Evolutionary conservation across 2,113 vertebrate genomes (phyloP), one percentile per base, ranked within the genome.

Genomic region (Rissa tridactyla): DNA sequence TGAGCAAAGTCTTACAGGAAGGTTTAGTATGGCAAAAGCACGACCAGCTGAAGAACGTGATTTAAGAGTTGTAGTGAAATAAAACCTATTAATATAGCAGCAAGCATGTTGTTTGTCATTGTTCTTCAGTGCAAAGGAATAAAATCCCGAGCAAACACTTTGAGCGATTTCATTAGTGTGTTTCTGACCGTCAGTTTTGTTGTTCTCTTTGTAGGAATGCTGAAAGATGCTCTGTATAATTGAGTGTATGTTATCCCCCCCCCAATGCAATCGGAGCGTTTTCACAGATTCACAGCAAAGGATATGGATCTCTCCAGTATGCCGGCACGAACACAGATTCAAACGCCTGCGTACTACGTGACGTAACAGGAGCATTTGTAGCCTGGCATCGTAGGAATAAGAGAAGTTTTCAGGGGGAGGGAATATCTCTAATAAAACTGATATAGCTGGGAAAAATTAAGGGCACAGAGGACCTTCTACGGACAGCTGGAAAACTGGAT

Each of bases 141-240:
- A 68, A 94, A 92, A 94, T 49, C 81, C 44, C 34, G 81, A 86
- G 73, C 36, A 75, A 86, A 86, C 16, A 76, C 84, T 69, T 55
- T 29, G 51, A 7, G 4, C 2, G 9, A 4, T n/a, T 89, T 87
- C 64, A 34, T 87, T 64, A 15, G 26, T 30, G 47, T 58, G 22
- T 30, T 92, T 85, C 82, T 87, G 54, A 62, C 13, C 91, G 94
- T 69, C 93, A 91, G 47, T 52, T 87, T 44, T 88, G 57, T 40
- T 82, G 72, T 69, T 94, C 51, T 82, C 61, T 80, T 27, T 80
- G 84, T 7, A 68, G 57, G 19, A 69, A 57, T 22, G 64, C 65
- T 52, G 58, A 72, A 65, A 81, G 47, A 52, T 44, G 49, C 34
- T 76, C 44, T 51, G 34, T 57, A 42, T 52, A 82, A 91, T 3